Percentiles rank a stretch among this genome's conserved stretches.
Evolutionary conservation across 2,113 vertebrate species (phyloP).

Genomic region (Oryzias melastigma): DNA sequence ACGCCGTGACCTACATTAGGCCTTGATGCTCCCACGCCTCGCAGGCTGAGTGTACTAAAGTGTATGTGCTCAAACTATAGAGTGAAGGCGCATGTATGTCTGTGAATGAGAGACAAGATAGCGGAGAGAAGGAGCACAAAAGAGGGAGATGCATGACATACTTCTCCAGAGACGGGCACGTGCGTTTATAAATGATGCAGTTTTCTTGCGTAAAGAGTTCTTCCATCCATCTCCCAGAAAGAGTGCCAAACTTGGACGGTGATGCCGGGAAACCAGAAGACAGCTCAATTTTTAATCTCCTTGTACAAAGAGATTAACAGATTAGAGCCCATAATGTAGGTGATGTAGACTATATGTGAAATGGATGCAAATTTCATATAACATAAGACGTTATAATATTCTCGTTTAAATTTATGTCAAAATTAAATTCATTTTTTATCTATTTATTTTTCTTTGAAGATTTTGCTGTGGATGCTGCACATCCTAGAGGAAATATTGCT

Average conservation of each 20-base stretch:
- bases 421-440: too few relatives aligned
- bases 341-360: constrained; percentile 16
- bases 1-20: constrained; percentile 74
- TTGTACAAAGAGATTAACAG: constrained; percentile 15
- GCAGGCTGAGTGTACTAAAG: constrained; percentile 36
- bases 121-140: constrained; percentile 8
- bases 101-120: constrained; percentile 12
- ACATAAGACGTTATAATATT: constrained; percentile 6
- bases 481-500: too few relatives aligned
- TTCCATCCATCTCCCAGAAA: too few relatives aligned
- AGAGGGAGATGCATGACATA: neutral
- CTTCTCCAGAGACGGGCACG: neutral
- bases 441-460: too few relatives aligned
- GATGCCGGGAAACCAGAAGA: neutral
- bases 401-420: neutral
- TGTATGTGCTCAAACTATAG: constrained; percentile 31
- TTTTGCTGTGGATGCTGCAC: too few relatives aligned
- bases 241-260: too few relatives aligned
- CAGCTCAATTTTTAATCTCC: neutral
- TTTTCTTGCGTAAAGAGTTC: constrained; percentile 23
- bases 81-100: constrained; percentile 32
- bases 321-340: constrained; percentile 16
- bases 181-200: constrained; percentile 13
- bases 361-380: constrained; percentile 9
- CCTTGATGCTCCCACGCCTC: constrained; percentile 65